A percentile compares a stretch with the other conserved stretches of the same genome.
Conservation (phyloP, 53 echinoderm and acorn worm genomes). For the Patiria pectinifera region DNA sequence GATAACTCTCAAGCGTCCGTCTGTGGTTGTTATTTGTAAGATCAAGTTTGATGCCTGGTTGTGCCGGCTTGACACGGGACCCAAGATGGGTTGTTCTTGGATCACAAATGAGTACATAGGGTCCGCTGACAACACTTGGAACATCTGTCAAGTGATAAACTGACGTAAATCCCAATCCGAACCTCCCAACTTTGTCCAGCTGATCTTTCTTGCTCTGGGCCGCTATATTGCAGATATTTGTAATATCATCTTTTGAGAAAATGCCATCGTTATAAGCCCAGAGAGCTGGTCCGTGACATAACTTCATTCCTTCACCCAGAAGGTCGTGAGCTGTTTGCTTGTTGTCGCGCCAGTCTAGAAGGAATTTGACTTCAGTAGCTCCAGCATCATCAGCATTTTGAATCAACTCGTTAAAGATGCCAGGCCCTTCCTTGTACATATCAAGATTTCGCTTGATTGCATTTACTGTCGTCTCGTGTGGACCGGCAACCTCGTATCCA, state of each 20-base stretch:
- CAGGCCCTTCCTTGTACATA: slow-evolving; percentile 67
- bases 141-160: slow-evolving; percentile 96
- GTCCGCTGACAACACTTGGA: slow-evolving; percentile 88
- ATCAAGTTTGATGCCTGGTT: slow-evolving; percentile 82
- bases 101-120: slow-evolving; percentile 81
- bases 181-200: slow-evolving; percentile 82
- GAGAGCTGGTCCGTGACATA: slow-evolving; percentile 87
- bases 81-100: slow-evolving; percentile 80
- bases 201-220: slow-evolving; percentile 81
- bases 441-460: slow-evolving; percentile 73
- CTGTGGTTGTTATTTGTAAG: slow-evolving; percentile 54
- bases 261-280: slow-evolving; percentile 90
- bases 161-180: slow-evolving; percentile 94
- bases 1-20: slow-evolving; percentile 65
- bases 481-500: slow-evolving; percentile 57
- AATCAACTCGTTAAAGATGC: slow-evolving; percentile 87
- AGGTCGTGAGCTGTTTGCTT: slow-evolving; percentile 43
- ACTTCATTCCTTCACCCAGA: slow-evolving; percentile 76
- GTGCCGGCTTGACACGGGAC: slow-evolving; percentile 53
- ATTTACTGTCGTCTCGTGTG: slow-evolving; percentile 61
- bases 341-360: slow-evolving; percentile 85
- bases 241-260: slow-evolving; percentile 79
- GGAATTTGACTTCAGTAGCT: slow-evolving; percentile 87
- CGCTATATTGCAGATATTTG: slow-evolving; percentile 86
- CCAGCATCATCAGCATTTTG: slow-evolving; percentile 99